Percentiles rank a stretch among this genome's conserved stretches.
phyloP scores from a whole-genome alignment of 2,888 invertebrate genomes.

The Macaria liturata region DNA sequence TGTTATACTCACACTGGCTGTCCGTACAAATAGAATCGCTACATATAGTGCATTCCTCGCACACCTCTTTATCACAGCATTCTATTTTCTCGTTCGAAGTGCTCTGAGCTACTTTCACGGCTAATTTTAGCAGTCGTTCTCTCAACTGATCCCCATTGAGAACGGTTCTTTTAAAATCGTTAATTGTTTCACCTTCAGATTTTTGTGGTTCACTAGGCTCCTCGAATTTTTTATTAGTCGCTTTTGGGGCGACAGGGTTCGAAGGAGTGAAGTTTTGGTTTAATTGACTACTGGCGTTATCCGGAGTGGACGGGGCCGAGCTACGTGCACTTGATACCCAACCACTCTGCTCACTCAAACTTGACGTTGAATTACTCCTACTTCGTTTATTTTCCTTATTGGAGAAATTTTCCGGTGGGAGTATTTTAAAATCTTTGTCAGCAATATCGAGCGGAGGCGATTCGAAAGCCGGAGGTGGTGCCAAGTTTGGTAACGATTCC shows the following conservation, averaged over 20 bases:
- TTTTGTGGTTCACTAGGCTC: conserved; percentile 48
- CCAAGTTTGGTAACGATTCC: conserved; percentile 89
- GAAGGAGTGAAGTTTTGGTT: conserved; percentile 70
- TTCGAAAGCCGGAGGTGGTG: conserved; percentile 84
- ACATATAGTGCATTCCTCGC: conserved; percentile 79
- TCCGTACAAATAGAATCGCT: conserved; percentile 80
- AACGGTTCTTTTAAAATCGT: conserved; percentile 74
- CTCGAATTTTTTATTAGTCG: conserved; percentile 54
- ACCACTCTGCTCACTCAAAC: conserved; percentile 92
- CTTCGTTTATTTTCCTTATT: conserved; percentile 71
- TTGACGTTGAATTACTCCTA: conserved; percentile 84
- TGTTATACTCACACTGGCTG: conserved; percentile 78
- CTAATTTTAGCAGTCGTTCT: conserved; percentile 85
- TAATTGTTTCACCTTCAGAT: conserved; percentile 62
- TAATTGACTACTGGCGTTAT: conserved; percentile 79
- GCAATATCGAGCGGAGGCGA: conserved; percentile 79
- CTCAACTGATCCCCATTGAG: conserved; percentile 87
- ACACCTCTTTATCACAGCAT: conserved; percentile 79
- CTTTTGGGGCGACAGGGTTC: conserved; percentile 55
- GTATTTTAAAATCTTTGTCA: conserved; percentile 78
- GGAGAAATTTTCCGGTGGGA: conserved; percentile 76
- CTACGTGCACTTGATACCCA: conserved; percentile 92
- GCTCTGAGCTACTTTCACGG: conserved; percentile 74
- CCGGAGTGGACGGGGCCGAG: conserved; percentile 85
- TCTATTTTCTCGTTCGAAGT: conserved; percentile 76